Evolutionary conservation across 2,113 vertebrate species (phyloP).

Genomic region (Lethenteron camtschaticum): DNA sequence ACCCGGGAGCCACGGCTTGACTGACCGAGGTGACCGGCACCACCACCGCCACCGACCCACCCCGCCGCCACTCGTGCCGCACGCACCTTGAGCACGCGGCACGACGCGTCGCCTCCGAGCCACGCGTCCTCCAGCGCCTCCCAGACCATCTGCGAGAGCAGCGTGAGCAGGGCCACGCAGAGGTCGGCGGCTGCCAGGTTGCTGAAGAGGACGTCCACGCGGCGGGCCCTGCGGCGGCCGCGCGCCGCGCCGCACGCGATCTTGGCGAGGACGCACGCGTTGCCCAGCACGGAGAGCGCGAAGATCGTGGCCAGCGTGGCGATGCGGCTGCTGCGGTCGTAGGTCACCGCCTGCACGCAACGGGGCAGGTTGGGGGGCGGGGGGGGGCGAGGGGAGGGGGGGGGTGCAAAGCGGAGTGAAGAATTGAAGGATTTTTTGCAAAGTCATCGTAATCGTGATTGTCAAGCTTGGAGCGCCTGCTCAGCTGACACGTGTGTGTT

Average conservation of each 20-base stretch:
- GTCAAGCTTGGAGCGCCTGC: too few species aligned
- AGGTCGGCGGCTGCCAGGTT: conserved; percentile 27
- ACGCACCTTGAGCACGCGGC: conserved; percentile 14
- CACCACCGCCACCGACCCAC: too few species aligned
- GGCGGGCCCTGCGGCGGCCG: conserved; percentile 13
- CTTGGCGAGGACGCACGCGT: conserved; percentile 17
- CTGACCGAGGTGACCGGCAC: too few species aligned
- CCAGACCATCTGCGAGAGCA: conserved; percentile 18
- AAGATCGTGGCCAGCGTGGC: conserved; percentile 14
- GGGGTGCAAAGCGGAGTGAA: too few species aligned
- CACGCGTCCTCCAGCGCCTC: conserved; percentile 12
- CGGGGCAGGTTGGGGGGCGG: too few species aligned
- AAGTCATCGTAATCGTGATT: too few species aligned
- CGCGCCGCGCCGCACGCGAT: conserved; percentile 13
- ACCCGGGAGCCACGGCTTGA: too few species aligned
- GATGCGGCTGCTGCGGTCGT: conserved; percentile 10
- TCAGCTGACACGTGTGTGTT: too few species aligned
- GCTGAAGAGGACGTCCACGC: conserved; percentile 23
- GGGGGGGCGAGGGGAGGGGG: too few species aligned
- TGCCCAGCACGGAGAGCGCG: conserved; percentile 19
- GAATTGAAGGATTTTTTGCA: too few species aligned
- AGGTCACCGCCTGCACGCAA: too few species aligned
- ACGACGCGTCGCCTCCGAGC: conserved; percentile 15
- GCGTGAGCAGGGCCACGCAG: conserved; percentile 16
- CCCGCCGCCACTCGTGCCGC: too few species aligned